phyloP scores from a whole-genome alignment of 1,140 invertebrate genomes.

The Phocides pigmalion region DNA sequence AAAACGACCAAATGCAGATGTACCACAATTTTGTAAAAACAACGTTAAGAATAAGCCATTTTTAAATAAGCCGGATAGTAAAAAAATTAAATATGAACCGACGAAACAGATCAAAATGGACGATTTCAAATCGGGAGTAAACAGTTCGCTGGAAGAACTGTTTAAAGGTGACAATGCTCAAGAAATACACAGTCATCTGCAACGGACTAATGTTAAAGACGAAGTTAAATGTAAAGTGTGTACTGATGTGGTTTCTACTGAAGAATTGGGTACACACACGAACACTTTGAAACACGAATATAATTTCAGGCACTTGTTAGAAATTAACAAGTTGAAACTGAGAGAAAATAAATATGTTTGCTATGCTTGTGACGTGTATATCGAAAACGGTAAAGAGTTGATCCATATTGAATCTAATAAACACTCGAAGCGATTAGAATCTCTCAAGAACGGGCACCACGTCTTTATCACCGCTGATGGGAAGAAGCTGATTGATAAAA shows the following conservation, averaged over 20 bases:
- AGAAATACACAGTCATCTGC: constrained; percentile 12
- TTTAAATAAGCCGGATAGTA: too few relatives aligned
- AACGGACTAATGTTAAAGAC: not conserved
- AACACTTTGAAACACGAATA: constrained; percentile 5
- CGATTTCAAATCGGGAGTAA: not conserved
- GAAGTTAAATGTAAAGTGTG: constrained; percentile 5
- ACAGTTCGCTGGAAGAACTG: constrained; percentile 13
- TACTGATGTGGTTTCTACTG: not conserved
- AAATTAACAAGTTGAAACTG: constrained; percentile 5
- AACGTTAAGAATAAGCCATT: too few relatives aligned
- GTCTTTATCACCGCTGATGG: not conserved
- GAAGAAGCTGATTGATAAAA: constrained; percentile 21
- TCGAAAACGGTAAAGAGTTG: constrained; percentile 13
- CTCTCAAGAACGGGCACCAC: constrained; percentile 5
- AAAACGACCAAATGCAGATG: too few relatives aligned
- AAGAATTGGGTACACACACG: constrained; percentile 12
- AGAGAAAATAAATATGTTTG: constrained; percentile 16
- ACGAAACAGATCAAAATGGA: too few relatives aligned
- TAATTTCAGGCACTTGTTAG: not conserved
- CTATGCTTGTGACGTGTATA: constrained; percentile 9
- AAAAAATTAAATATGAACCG: too few relatives aligned
- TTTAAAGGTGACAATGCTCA: constrained; percentile 2
- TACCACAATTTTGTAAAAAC: too few relatives aligned
- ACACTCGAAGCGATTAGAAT: not conserved
- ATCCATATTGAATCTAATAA: not conserved